Evolutionary conservation across 2,113 vertebrate genomes (phyloP).

Genomic region (Macquaria australasica): DNA sequence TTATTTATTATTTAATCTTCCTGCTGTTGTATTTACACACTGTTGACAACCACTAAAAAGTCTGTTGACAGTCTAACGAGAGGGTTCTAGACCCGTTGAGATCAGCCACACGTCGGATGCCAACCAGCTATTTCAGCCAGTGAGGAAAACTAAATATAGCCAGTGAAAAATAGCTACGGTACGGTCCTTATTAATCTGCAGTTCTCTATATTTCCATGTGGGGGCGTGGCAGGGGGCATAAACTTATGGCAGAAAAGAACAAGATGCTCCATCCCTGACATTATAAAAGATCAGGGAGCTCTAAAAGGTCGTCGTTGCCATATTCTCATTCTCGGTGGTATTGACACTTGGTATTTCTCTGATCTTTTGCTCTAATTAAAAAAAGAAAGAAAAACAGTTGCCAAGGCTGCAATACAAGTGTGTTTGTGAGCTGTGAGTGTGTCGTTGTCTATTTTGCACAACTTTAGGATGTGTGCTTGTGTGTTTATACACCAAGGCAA

Average conservation of each 20-base stretch:
- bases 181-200: conserved; percentile 55
- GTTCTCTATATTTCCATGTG: conserved; percentile 71
- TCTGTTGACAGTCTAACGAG: conserved; percentile 44
- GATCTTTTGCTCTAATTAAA: conserved; percentile 87
- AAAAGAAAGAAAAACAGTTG: conserved; percentile 82
- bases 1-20: conserved; percentile 25
- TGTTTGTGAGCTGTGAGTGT: conserved; percentile 56
- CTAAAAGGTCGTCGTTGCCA: conserved; percentile 84
- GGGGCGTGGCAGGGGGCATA: conserved; percentile 65
- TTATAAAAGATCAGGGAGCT: conserved; percentile 85
- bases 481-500: conserved; percentile 16
- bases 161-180: neutral
- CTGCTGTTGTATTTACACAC: conserved; percentile 16
- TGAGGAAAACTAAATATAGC: conserved; percentile 52
- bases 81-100: conserved; percentile 51
- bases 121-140: conserved; percentile 25
- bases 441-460: conserved; percentile 27
- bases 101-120: conserved; percentile 45
- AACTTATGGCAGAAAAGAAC: conserved; percentile 68
- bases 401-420: conserved; percentile 63
- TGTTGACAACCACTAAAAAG: conserved; percentile 39
- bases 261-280: conserved; percentile 81
- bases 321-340: conserved; percentile 80
- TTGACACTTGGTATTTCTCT: conserved; percentile 87
- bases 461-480: conserved; percentile 9